These are phyloP conservation scores for Canis aureus DNA, from an alignment of 2,113 vertebrate genomes.

Conservation along the genomic window DNA sequence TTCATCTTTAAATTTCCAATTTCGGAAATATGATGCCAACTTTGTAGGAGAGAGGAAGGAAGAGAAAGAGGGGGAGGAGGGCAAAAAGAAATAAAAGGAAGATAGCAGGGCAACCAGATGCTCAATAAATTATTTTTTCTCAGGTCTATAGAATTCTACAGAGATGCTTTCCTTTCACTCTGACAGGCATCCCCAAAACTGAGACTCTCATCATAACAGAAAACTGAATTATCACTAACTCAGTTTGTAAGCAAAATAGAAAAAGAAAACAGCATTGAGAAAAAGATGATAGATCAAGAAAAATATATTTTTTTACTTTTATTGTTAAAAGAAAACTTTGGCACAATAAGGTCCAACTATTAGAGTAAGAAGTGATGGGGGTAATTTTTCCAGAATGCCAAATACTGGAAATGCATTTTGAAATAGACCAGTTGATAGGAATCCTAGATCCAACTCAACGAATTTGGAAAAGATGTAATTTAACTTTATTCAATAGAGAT, in stretches of 20 bases:
- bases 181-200: constrained; percentile 69
- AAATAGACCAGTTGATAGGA: background rate
- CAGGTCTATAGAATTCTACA: constrained; percentile 65
- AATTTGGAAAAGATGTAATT: background rate
- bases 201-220: constrained; percentile 60
- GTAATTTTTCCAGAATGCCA: background rate
- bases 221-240: constrained; percentile 68
- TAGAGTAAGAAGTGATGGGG: background rate
- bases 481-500: background rate
- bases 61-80: background rate
- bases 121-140: constrained; percentile 69
- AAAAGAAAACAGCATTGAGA: constrained; percentile 70
- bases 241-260: constrained; percentile 45
- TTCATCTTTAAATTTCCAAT: background rate
- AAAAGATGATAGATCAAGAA: background rate
- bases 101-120: background rate
- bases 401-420: constrained; percentile 3
- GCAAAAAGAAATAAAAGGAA: background rate
- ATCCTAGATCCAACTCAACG: constrained; percentile 19
- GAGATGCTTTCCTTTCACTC: constrained; percentile 64
- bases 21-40: constrained; percentile 34
- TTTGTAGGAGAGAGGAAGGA: background rate
- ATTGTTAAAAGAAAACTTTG: constrained; percentile 56
- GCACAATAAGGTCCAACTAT: constrained; percentile 12
- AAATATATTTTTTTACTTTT: constrained; percentile 63